phyloP scores from a whole-genome alignment of 2,113 vertebrate genomes.

The Prionailurus bengalensis region DNA sequence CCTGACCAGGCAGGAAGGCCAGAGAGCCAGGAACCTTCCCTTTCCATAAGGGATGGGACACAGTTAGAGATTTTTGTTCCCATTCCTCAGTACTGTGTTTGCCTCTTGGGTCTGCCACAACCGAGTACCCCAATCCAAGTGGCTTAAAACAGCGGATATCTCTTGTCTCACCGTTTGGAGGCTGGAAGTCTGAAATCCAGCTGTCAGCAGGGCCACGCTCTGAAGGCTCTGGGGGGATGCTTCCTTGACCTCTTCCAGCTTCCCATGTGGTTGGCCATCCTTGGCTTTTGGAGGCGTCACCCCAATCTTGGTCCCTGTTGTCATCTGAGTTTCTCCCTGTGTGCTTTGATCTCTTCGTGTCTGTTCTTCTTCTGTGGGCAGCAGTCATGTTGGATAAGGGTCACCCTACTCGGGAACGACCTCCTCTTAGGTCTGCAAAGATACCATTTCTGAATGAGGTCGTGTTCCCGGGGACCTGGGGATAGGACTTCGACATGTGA shows the following conservation, averaged over 20 bases:
- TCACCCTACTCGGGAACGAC: not conserved
- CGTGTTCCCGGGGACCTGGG: not conserved
- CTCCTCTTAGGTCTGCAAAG: not conserved
- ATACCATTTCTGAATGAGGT: not conserved
- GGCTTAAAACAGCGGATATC: not conserved
- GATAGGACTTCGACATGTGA: not conserved
- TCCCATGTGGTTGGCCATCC: not conserved
- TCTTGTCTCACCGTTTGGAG: no score
- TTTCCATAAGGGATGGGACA: not conserved
- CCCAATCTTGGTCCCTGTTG: not conserved
- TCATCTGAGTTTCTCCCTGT: not conserved
- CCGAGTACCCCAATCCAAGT: not conserved
- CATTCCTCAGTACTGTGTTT: accelerated
- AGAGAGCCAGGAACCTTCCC: not conserved
- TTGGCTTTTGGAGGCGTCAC: not conserved
- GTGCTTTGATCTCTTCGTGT: not conserved
- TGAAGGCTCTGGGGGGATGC: not conserved
- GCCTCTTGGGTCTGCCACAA: not conserved
- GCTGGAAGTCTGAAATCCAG: no score
- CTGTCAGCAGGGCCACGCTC: accelerated
- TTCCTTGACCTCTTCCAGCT: not conserved
- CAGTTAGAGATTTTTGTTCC: not conserved
- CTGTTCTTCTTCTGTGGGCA: not conserved
- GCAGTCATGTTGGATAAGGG: not conserved
- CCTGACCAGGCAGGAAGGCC: not conserved